Evolutionary conservation across 2,888 invertebrate species (phyloP).

Genomic region (Prosopocoilus inquinatus): DNA sequence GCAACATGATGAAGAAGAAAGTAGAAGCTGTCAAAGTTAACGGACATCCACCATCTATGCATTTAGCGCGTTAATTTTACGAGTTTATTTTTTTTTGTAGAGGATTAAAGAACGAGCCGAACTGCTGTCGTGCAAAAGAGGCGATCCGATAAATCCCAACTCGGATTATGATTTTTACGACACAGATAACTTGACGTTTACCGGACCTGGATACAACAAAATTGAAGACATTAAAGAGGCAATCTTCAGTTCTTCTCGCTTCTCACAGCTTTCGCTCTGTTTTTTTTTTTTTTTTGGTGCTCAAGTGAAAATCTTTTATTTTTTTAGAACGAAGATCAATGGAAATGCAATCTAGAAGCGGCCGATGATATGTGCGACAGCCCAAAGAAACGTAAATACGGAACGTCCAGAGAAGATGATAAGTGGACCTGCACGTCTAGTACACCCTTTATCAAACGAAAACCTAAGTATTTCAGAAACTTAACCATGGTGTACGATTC

Average conservation of each 20-base stretch:
- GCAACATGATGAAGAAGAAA: slow-evolving; percentile 82
- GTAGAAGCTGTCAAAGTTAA: slow-evolving; percentile 70
- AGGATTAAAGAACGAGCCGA: slow-evolving; percentile 46
- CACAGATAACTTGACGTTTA: slow-evolving; percentile 62
- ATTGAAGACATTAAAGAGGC: slow-evolving; percentile 17
- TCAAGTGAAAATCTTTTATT: too few species aligned
- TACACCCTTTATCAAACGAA: slow-evolving; percentile 19
- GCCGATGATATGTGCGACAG: background rate
- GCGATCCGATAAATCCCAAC: slow-evolving; percentile 41
- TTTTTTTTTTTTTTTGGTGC: too few species aligned
- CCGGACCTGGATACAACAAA: slow-evolving; percentile 35
- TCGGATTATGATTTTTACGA: slow-evolving; percentile 64
- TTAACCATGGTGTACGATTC: slow-evolving; percentile 64
- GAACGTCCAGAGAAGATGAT: too few species aligned
- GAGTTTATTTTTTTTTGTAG: slow-evolving; percentile 57
- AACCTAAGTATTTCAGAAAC: slow-evolving; percentile 53
- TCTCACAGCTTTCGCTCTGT: too few species aligned
- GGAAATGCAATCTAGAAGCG: slow-evolving; percentile 13
- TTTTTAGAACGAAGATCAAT: slow-evolving; percentile 24
- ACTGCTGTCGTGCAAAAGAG: slow-evolving; percentile 40
- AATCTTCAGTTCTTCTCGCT: slow-evolving; percentile 1
- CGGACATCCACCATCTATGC: background rate
- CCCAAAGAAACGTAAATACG: too few species aligned
- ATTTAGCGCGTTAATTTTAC: background rate
- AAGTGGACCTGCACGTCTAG: too few species aligned